phyloP scores from a whole-genome alignment of 2,888 invertebrate species.

The Lasioglossum marginatum region DNA sequence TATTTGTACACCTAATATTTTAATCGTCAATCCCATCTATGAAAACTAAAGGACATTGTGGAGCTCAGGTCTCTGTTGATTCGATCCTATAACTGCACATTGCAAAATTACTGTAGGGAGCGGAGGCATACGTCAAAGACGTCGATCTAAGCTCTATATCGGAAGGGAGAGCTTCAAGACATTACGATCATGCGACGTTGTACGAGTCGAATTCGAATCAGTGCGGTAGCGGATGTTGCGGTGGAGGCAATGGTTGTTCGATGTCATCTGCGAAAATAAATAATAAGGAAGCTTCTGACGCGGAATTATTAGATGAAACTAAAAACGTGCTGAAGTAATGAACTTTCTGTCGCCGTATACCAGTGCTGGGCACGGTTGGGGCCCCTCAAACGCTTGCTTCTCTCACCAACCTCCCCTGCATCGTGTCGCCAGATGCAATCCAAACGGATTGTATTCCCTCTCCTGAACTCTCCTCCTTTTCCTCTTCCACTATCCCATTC shows the following conservation, averaged over 20 bases:
- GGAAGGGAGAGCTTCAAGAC: conserved; percentile 3
- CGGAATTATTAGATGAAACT: not conserved
- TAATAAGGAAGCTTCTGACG: not conserved
- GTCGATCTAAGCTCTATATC: conserved; percentile 16
- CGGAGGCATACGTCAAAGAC: conserved; percentile 32
- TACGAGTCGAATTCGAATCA: conserved; percentile 6
- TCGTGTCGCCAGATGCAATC: no score
- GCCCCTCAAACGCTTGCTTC: no score
- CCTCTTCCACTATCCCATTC: no score
- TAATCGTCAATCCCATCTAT: not conserved
- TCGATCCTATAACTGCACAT: not conserved
- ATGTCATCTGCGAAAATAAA: not conserved
- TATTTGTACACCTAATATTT: not conserved
- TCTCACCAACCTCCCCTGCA: no score
- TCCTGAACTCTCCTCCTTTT: no score
- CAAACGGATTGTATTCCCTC: no score
- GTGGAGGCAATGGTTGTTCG: conserved; percentile 6
- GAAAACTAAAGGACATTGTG: not conserved
- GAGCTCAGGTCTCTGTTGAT: no score
- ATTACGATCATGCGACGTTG: conserved; percentile 7
- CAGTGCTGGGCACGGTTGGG: no score
- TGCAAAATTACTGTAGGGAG: conserved; percentile 11
- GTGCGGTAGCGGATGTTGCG: conserved; percentile 31
- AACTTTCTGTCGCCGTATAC: not conserved
- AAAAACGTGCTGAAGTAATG: conserved; percentile 52